Conservation (phyloP, 2,888 invertebrate species). For the Orthosia incerta region DNA sequence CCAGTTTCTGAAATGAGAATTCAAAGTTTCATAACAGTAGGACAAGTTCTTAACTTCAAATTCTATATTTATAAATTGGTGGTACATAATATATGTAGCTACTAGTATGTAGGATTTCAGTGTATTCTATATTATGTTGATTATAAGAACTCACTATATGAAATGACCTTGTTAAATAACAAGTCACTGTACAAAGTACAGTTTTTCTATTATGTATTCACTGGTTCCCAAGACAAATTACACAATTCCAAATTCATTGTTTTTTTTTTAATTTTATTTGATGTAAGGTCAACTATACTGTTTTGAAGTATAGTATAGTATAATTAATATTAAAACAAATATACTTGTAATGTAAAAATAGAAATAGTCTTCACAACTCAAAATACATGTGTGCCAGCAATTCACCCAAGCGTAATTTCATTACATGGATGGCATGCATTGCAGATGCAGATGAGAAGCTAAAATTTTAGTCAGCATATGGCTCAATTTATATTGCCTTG, state of each 20-base stretch:
- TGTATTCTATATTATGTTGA: conserved; percentile 1
- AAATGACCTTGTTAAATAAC: conserved; percentile 14
- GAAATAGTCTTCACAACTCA: too few relatives aligned
- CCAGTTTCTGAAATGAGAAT: background rate
- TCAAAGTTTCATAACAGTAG: background rate
- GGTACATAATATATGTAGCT: background rate
- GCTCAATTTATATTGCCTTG: too few relatives aligned
- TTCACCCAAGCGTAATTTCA: too few relatives aligned
- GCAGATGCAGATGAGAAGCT: too few relatives aligned
- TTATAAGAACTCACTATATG: background rate
- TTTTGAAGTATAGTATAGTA: too few relatives aligned
- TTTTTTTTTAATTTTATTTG: too few relatives aligned
- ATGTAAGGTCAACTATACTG: too few relatives aligned
- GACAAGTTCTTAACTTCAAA: background rate
- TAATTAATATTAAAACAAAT: too few relatives aligned
- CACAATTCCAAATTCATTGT: background rate
- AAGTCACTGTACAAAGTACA: conserved; percentile 47
- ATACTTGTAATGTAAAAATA: too few relatives aligned
- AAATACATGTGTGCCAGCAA: too few relatives aligned
- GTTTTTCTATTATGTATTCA: conserved; percentile 1
- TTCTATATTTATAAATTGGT: background rate
- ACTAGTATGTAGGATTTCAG: background rate
- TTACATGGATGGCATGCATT: too few relatives aligned
- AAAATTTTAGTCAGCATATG: too few relatives aligned
- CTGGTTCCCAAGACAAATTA: background rate